Conservation (phyloP, 2,113 vertebrate genomes). For the Macquaria ambigua region DNA sequence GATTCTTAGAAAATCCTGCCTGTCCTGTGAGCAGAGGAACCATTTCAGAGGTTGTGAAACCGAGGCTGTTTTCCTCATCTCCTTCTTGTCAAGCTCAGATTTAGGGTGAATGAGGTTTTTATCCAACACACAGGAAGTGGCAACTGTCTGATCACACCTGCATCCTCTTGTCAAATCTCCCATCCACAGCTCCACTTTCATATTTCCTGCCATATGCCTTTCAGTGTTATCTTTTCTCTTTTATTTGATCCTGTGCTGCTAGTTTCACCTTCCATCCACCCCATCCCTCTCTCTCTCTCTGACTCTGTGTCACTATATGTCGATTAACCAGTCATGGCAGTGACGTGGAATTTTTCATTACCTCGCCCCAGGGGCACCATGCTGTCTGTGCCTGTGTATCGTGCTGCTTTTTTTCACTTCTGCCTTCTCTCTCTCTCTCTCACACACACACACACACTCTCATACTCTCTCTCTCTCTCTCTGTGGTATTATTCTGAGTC, state of each 20-base stretch:
- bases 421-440: slow-evolving; percentile 38
- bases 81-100: not conserved
- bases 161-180: slow-evolving; percentile 29
- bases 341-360: slow-evolving; percentile 82
- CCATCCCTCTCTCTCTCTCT: not conserved
- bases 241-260: not conserved
- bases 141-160: slow-evolving; percentile 24
- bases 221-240: slow-evolving; percentile 5
- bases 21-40: not conserved
- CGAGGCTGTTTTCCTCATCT: not conserved
- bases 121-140: not conserved
- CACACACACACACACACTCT: slow-evolving; percentile 4
- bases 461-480: slow-evolving; percentile 21
- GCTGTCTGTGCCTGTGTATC: slow-evolving; percentile 56
- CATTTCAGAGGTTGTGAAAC: not conserved
- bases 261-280: not conserved
- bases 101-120: not conserved
- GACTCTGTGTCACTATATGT: slow-evolving; percentile 48
- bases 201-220: not conserved
- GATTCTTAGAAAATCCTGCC: not conserved
- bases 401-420: slow-evolving; percentile 43
- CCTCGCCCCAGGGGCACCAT: slow-evolving; percentile 72
- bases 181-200: slow-evolving; percentile 3
- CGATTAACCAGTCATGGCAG: slow-evolving; percentile 71
- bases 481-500: slow-evolving; percentile 53